phyloP scores from a whole-genome alignment of 1,140 invertebrate genomes.

The Lethocerus indicus region DNA sequence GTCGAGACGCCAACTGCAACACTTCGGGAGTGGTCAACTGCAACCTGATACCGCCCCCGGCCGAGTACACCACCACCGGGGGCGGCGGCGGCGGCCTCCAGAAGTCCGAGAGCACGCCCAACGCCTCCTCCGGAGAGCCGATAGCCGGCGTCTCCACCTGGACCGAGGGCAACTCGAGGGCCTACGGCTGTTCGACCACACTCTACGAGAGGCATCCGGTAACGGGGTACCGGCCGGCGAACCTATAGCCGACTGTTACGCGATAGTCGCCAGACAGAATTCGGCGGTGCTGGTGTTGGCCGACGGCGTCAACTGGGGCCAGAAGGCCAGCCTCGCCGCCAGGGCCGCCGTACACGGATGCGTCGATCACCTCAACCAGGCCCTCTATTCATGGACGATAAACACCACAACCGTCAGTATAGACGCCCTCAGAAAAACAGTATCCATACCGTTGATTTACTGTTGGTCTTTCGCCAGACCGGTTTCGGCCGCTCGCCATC shows the following conservation, averaged over 20 bases:
- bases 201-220: slow-evolving; percentile 66
- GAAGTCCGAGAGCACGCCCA: slow-evolving; percentile 28
- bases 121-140: slow-evolving; percentile 11
- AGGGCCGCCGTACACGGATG: slow-evolving; percentile 75
- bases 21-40: slow-evolving; percentile 15
- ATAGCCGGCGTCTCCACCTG: slow-evolving; percentile 50
- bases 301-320: slow-evolving; percentile 90
- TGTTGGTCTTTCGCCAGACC: too few species aligned
- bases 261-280: slow-evolving; percentile 59
- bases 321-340: slow-evolving; percentile 74
- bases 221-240: slow-evolving; percentile 59
- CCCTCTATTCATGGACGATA: slow-evolving; percentile 36
- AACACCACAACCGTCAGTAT: slow-evolving; percentile 18
- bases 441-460: too few species aligned
- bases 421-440: not conserved
- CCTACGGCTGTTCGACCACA: slow-evolving; percentile 26
- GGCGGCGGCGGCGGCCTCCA: slow-evolving; percentile 20
- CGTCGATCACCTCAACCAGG: slow-evolving; percentile 67
- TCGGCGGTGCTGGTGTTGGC: slow-evolving; percentile 68
- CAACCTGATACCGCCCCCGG: slow-evolving; percentile 14
- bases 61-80: too few species aligned
- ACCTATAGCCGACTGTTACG: slow-evolving; percentile 84
- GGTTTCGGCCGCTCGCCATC: too few species aligned
- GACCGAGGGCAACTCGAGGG: slow-evolving; percentile 22
- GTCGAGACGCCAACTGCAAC: slow-evolving; percentile 16